These are phyloP conservation scores for Ophion slaviceki DNA, from an alignment of 2,888 invertebrate genomes.

Conservation along the genomic window DNA sequence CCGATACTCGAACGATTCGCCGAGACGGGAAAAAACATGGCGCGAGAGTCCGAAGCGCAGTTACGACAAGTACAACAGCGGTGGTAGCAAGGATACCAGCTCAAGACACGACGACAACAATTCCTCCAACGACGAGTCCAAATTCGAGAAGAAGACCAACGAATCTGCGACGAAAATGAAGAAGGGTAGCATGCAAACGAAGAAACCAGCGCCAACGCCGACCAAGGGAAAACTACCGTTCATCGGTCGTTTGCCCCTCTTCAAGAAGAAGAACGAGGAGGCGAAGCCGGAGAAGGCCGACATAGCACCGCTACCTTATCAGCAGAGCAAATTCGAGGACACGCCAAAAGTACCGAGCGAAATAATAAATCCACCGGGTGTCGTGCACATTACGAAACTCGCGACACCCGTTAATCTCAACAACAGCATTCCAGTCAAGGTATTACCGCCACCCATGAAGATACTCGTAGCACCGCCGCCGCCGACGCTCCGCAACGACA, in stretches of 20 bases:
- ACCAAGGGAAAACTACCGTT: constrained; percentile 91
- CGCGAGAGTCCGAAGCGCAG: constrained; percentile 79
- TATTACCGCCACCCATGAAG: constrained; percentile 77
- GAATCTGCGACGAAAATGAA: constrained; percentile 77
- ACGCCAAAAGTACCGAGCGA: constrained; percentile 81
- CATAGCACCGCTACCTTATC: constrained; percentile 81
- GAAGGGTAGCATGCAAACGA: constrained; percentile 74
- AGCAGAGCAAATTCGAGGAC: constrained; percentile 82
- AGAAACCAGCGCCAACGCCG: constrained; percentile 77
- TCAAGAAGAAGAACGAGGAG: constrained; percentile 86
- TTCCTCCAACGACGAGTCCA: constrained; percentile 79
- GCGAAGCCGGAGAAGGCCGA: constrained; percentile 83
- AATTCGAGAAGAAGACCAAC: constrained; percentile 80
- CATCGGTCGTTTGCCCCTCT: constrained; percentile 93
- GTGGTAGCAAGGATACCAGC: constrained; percentile 67
- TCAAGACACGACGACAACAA: constrained; percentile 74
- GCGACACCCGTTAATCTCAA: constrained; percentile 78
- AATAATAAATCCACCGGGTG: constrained; percentile 82
- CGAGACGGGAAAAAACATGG: constrained; percentile 79
- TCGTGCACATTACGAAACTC: constrained; percentile 81
- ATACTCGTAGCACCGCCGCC: constrained; percentile 82
- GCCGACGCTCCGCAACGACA: constrained; percentile 76
- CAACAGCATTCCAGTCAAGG: constrained; percentile 66
- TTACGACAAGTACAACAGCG: constrained; percentile 75
- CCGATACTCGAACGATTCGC: constrained; percentile 77